phyloP scores from a whole-genome alignment of 2,797 vertebrate species.

The Dipus sagitta region DNA sequence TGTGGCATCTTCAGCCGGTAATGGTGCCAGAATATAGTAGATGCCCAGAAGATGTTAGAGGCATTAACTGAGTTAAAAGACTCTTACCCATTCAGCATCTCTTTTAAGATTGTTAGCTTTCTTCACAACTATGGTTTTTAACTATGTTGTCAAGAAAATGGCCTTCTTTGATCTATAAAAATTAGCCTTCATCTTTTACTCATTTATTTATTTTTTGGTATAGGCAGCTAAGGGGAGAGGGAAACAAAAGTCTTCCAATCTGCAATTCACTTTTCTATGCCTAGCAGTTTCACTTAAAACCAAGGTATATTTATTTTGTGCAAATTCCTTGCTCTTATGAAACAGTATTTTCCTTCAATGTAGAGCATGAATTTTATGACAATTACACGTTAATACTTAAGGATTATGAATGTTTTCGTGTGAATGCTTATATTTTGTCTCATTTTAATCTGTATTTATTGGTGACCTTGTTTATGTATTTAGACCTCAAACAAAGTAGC shows the following conservation, averaged over 20 bases:
- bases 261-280: conserved; percentile 3
- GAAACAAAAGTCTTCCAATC: not conserved
- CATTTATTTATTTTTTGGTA: not conserved
- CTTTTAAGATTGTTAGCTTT: conserved; percentile 37
- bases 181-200: not conserved
- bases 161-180: conserved; percentile 27
- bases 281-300: not conserved
- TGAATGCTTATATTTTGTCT: not conserved
- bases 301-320: not conserved
- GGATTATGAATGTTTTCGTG: not conserved
- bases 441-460: conserved; percentile 38
- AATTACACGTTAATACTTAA: not conserved
- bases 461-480: conserved; percentile 26
- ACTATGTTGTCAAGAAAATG: not conserved
- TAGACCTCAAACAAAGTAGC: not conserved
- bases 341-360: not conserved
- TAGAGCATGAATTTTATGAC: too few relatives aligned
- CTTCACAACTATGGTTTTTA: not conserved
- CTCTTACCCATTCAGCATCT: not conserved
- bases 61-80: not conserved
- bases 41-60: not conserved
- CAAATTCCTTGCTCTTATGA: not conserved
- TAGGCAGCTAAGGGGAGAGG: not conserved
- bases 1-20: too few relatives aligned
- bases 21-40: not conserved